phyloP scores from a whole-genome alignment of 2,113 vertebrate species.

The Petromus typicus region DNA sequence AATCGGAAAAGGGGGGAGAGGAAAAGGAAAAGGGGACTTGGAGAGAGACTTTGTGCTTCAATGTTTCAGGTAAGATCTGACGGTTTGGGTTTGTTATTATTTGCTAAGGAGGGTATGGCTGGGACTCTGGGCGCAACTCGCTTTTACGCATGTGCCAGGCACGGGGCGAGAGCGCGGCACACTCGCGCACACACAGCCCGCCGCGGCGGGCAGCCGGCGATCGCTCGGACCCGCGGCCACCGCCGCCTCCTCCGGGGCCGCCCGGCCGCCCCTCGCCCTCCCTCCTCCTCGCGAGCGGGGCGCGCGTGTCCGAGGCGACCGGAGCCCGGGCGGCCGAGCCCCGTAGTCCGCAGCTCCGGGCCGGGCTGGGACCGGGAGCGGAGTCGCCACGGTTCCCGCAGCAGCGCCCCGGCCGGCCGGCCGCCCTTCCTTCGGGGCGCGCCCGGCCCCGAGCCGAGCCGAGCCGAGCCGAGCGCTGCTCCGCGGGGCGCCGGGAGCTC shows the following conservation, averaged over 20 bases:
- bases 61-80: slow-evolving; percentile 96
- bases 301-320: neutral
- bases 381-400: neutral
- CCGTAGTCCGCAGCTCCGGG: slow-evolving; percentile 25
- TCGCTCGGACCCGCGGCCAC: slow-evolving; percentile 51
- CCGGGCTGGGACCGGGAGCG: slow-evolving; percentile 44
- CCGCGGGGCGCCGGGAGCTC: slow-evolving; percentile 5
- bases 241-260: slow-evolving; percentile 54
- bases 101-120: slow-evolving; percentile 91
- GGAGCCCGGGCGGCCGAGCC: neutral
- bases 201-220: slow-evolving; percentile 63
- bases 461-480: neutral
- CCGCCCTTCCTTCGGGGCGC: neutral
- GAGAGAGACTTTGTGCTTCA: slow-evolving; percentile 87
- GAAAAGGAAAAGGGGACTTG: slow-evolving; percentile 83
- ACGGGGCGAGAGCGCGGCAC: slow-evolving; percentile 88
- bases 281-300: slow-evolving; percentile 35
- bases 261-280: neutral
- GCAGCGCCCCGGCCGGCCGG: neutral
- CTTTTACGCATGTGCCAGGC: slow-evolving; percentile 98
- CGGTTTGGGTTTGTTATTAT: slow-evolving; percentile 93
- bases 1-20: slow-evolving; percentile 89
- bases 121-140: slow-evolving; percentile 93
- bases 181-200: slow-evolving; percentile 81
- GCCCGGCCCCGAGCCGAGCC: neutral